Evolutionary conservation across 1,140 invertebrate genomes (phyloP).

Genomic region (Idris sp.): DNA sequence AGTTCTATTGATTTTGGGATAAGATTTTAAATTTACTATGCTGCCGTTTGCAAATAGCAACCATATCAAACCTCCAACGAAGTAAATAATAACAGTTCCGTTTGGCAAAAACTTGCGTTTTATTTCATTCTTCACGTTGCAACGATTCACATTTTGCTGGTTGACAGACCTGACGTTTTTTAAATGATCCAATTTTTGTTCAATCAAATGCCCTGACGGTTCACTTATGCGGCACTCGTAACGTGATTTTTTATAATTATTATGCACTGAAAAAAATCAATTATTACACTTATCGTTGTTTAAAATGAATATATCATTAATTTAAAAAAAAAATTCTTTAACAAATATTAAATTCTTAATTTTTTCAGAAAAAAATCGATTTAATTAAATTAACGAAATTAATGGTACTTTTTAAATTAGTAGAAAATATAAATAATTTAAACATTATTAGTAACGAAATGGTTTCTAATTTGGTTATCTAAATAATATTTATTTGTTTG

Average conservation of each 20-base stretch:
- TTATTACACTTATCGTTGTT: too few species aligned
- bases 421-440: too few species aligned
- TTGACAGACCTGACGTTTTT: slow-evolving; percentile 16
- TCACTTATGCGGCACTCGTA: slow-evolving; percentile 75
- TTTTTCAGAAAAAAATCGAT: too few species aligned
- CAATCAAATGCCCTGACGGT: slow-evolving; percentile 78
- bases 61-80: slow-evolving; percentile 58
- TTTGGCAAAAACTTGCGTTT: slow-evolving; percentile 70
- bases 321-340: too few species aligned
- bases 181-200: slow-evolving; percentile 71
- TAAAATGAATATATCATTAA: too few species aligned
- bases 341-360: too few species aligned
- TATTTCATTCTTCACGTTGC: slow-evolving; percentile 51
- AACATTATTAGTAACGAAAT: too few species aligned
- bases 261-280: background rate
- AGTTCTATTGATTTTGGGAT: slow-evolving; percentile 21
- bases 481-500: too few species aligned
- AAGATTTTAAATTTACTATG: slow-evolving; percentile 55
- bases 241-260: slow-evolving; percentile 3
- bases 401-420: too few species aligned
- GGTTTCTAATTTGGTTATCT: too few species aligned
- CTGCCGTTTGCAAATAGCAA: slow-evolving; percentile 67
- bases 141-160: slow-evolving; percentile 15
- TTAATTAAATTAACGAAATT: too few species aligned
- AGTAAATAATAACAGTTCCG: slow-evolving; percentile 68